Conservation (phyloP, 2,888 invertebrate genomes). For the Tupiocoris notatus region DNA sequence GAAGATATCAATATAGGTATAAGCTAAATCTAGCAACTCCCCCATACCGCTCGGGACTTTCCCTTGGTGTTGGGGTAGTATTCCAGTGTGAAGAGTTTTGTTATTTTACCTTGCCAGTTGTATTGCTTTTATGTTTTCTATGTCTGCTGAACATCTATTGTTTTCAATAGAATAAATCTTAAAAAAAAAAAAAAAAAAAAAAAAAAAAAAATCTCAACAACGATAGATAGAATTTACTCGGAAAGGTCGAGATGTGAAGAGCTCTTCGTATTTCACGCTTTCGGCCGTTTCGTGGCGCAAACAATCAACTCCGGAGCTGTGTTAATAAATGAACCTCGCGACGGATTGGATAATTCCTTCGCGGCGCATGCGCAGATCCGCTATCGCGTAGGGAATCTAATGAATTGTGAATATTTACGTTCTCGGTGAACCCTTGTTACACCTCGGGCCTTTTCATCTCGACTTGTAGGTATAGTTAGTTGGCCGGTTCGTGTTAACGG, state of each 20-base stretch:
- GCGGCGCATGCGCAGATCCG: neutral
- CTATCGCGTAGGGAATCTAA: neutral
- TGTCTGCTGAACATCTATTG: too few species aligned
- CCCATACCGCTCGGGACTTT: too few species aligned
- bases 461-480: neutral
- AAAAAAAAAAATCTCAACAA: too few species aligned
- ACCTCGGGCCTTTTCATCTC: neutral
- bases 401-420: neutral
- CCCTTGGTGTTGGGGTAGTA: too few species aligned
- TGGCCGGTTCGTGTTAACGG: neutral
- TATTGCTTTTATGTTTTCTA: too few species aligned
- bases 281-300: neutral
- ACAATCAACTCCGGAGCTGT: neutral
- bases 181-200: too few species aligned
- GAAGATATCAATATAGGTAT: too few species aligned
- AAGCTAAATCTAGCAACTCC: too few species aligned
- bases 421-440: neutral
- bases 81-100: too few species aligned
- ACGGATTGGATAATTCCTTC: neutral
- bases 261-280: neutral
- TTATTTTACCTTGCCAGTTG: too few species aligned
- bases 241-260: neutral
- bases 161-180: too few species aligned
- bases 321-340: neutral
- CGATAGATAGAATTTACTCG: too few species aligned